Base-by-base conservation (phyloP, 2,888 invertebrate species). In the Pomacea canaliculata region DNA sequence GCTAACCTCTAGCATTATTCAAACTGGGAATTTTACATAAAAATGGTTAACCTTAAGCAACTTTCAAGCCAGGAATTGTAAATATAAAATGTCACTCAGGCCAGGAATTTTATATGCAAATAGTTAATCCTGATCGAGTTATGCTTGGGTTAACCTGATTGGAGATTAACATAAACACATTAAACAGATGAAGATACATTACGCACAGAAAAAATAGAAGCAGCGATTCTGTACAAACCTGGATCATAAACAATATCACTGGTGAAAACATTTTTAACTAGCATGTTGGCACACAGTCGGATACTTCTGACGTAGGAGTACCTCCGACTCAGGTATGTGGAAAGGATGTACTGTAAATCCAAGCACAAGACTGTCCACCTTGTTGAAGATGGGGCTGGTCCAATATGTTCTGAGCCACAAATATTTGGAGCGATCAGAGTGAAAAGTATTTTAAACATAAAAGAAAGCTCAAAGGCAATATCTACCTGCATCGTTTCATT, bases 161-260 rank as follows among this genome's bases (percentile, higher is more conserved):
- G 37, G 37, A 37, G 37, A 5, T 37, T 37, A 37, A 37, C 37
- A 37, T 37, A 37, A 37, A 5, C 37, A 37, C 10, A 56, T 16
- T 56, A 56, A 56, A 56, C 8, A 56, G 51, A 16, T 56, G 12
- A 37, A 56, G 7, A 56, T 8, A 56, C 51, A 56, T 37, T 37
- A 37, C 5, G 37, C 37, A 37, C 5, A 37, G 37, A 37, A 37
- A 37, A 37, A 37, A 37, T 37, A 37, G 37, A 37, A 37, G 5
- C 3, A 37, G 37, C 37, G 5, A 5, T 37, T 37, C 16, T 16
- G 51, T 16, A 56, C 51, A 56, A 56, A 89, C 91, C 90, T 83
- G 91, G 90, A 78, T 90, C 89, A 86, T 88, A 91, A 51, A 87
- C 79, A n/a, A 82, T 83, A 80, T 91, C 90, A 81, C 89, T 89